Conservation (phyloP, 2,113 vertebrate species). For the Condylura cristata region DNA sequence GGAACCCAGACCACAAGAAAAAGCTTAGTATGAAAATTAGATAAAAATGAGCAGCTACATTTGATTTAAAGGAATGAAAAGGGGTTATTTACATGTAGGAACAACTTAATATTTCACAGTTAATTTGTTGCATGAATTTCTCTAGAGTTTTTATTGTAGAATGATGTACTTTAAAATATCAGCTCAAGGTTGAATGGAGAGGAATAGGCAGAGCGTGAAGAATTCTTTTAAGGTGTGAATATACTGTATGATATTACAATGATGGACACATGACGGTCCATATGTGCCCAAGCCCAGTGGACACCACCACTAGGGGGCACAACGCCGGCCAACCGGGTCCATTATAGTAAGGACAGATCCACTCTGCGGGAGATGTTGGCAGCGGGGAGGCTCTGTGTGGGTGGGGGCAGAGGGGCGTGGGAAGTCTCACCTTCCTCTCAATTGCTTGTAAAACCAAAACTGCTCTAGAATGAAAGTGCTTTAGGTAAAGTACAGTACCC, state of each 20-base stretch:
- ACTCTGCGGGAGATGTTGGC: too few species aligned
- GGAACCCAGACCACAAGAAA: neutral
- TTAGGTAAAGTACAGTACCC: neutral
- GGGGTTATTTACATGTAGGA: neutral
- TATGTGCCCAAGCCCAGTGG: neutral
- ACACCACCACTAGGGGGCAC: neutral
- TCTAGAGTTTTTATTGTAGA: neutral
- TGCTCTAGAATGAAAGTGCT: neutral
- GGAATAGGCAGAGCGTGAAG: neutral
- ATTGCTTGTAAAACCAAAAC: neutral
- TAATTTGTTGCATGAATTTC: neutral
- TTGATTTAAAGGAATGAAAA: neutral
- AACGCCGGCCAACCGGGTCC: neutral
- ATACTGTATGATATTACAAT: neutral
- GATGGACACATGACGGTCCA: neutral
- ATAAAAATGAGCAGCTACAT: neutral
- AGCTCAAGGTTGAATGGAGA: neutral
- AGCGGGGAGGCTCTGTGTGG: too few species aligned
- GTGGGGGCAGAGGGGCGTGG: fast-evolving
- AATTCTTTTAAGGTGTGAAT: neutral
- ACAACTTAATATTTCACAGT: neutral
- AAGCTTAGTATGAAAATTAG: neutral
- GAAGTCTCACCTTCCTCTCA: neutral
- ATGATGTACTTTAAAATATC: neutral
- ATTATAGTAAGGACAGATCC: neutral